Evolutionary conservation across 1,140 invertebrate species (phyloP).

Genomic region (fruit fly (Drosophila melanogaster)): Release_6_plus_ISO1_MT NC_004354.4:15613501-15614000

Average conservation of each 20-base stretch:
- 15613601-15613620: constrained; percentile 3
- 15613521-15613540: constrained; percentile 27
- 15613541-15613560: constrained; percentile 33
- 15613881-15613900: constrained; percentile 77
- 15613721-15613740: constrained; percentile 61
- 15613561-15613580: constrained; percentile 31
- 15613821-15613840: constrained; percentile 77
- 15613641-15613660: constrained; percentile 28
- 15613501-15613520: constrained; percentile 16
- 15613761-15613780: constrained; percentile 20
- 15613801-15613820: constrained; percentile 55
- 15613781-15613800: constrained; percentile 41
- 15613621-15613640: constrained; percentile 51
- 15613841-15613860: constrained; percentile 75
- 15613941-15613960: too few species aligned
- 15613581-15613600: constrained; percentile 16
- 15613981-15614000: constrained; percentile 1
- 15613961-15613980: neutral
- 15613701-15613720: neutral
- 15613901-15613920: constrained; percentile 66
- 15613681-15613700: constrained; percentile 3
- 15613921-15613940: constrained; percentile 3
- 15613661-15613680: constrained; percentile 66
- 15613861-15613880: constrained; percentile 79
- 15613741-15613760: constrained; percentile 13